Evolutionary conservation across 2,888 invertebrate genomes (phyloP), one percentile per base, ranked within the genome.

Genomic region (Deladenus siricidicola): DNA sequence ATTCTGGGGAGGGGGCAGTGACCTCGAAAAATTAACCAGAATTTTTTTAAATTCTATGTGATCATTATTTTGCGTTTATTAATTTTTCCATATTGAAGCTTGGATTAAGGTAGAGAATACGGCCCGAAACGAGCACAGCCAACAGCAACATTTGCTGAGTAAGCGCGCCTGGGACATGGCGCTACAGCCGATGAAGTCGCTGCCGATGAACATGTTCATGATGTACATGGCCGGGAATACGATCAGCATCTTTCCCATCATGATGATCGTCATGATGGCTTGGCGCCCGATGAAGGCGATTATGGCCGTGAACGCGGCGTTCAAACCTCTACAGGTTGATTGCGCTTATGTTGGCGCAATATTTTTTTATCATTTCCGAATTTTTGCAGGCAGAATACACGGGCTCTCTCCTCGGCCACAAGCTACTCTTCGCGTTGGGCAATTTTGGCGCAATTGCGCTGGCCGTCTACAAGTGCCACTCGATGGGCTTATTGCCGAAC

Each of bases 241-340:
- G 34, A 67, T 70, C 55, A 96, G 94, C 0, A 96, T 98, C 74
- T 98, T 98, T 77, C 98, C 98, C 0, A 96, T 99, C 51, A 98
- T 99, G 98, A 99, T 99, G 98, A 93, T 99, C 8, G 94, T 93
- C 47, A 98, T 99, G 98, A 85, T 98, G 82, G 87, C 96, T 73
- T 88, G 96, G 75, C 84, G 94, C 64, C 96, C 96, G 1, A 86
- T 96, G 28, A 94, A 96, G 82, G 93, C 96, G 2, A 84, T 98
- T 59, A 89, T 96, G 80, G 84, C 90, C 0, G 88, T 91, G 64
- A 70, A 83, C 82, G 70, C 81, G 81, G 69, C 83, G 79, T 84
- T 78, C 66, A 72, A 74, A 47, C 62, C 68, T 2, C 51, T 71
- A 43, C 69, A 71, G 64, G 71, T 70, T 30, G 14, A 26, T 23